phyloP scores from a whole-genome alignment of 2,797 vertebrate genomes.

The Mormyrops boulengeri region DNA sequence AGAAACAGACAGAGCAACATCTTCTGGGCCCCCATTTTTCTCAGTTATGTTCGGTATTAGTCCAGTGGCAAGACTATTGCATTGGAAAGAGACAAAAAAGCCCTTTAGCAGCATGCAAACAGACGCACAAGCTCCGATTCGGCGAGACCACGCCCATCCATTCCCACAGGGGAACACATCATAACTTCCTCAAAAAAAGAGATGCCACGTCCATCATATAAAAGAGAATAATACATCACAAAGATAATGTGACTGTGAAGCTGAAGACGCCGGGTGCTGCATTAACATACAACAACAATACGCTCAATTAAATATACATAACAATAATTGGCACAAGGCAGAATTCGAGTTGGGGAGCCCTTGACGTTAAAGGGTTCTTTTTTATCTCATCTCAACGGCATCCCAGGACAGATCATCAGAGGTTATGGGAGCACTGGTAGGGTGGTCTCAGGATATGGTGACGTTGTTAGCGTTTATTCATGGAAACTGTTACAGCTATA shows the following conservation, averaged over 20 bases:
- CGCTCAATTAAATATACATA: conserved; percentile 60
- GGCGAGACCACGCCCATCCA: conserved; percentile 34
- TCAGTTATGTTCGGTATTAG: conserved; percentile 42
- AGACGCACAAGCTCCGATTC: conserved; percentile 6
- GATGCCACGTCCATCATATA: conserved; percentile 39
- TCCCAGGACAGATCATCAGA: neutral
- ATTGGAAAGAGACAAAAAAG: conserved; percentile 59
- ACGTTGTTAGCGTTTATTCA: neutral
- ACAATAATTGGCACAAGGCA: conserved; percentile 49
- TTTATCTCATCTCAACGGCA: neutral
- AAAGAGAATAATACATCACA: conserved; percentile 68
- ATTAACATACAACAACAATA: conserved; percentile 55
- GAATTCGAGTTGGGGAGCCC: conserved; percentile 36
- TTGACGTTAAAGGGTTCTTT: conserved; percentile 21
- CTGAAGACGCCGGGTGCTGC: conserved; percentile 41
- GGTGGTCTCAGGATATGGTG: neutral
- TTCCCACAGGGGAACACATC: conserved; percentile 47
- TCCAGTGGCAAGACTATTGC: conserved; percentile 57
- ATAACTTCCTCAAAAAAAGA: conserved; percentile 36
- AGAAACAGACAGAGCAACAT: conserved; percentile 41
- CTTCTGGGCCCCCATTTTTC: conserved; percentile 42
- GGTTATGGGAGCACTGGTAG: neutral
- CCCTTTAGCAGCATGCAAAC: conserved; percentile 46
- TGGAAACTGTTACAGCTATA: neutral
- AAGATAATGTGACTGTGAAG: conserved; percentile 39